Evolutionary conservation across 2,888 invertebrate species (phyloP).

Genomic region (Nemoura dubitans): DNA sequence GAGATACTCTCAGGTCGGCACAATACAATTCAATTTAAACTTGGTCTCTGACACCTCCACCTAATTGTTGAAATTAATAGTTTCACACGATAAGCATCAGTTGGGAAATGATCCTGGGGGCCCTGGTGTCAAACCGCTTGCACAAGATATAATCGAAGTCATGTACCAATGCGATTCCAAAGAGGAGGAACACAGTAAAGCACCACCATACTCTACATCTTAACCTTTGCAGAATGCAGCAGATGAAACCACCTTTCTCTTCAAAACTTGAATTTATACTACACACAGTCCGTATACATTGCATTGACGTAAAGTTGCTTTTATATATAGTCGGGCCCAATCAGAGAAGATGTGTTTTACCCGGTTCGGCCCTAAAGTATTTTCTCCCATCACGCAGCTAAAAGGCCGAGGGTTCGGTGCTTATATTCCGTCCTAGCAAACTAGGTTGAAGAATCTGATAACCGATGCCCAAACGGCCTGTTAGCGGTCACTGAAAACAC

Average conservation of each 20-base stretch:
- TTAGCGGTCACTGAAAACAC: too few relatives aligned
- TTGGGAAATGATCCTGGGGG: not conserved
- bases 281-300: too few relatives aligned
- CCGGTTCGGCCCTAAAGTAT: too few relatives aligned
- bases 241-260: not conserved
- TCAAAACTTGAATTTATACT: not conserved
- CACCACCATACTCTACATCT: not conserved
- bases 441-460: too few relatives aligned
- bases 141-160: not conserved
- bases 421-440: too few relatives aligned
- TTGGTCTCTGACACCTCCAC: not conserved
- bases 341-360: too few relatives aligned
- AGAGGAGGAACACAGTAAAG: not conserved
- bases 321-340: too few relatives aligned
- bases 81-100: not conserved
- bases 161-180: not conserved
- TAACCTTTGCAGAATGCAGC: not conserved
- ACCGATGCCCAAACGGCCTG: too few relatives aligned
- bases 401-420: too few relatives aligned
- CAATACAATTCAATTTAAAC: not conserved
- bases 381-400: too few relatives aligned
- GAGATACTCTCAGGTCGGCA: not conserved
- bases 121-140: not conserved
- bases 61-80: conserved; percentile 4
- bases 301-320: too few relatives aligned